These are phyloP conservation scores for Xiphorhynchus elegans DNA, from an alignment of 2,113 vertebrate genomes.

Conservation along the genomic window DNA sequence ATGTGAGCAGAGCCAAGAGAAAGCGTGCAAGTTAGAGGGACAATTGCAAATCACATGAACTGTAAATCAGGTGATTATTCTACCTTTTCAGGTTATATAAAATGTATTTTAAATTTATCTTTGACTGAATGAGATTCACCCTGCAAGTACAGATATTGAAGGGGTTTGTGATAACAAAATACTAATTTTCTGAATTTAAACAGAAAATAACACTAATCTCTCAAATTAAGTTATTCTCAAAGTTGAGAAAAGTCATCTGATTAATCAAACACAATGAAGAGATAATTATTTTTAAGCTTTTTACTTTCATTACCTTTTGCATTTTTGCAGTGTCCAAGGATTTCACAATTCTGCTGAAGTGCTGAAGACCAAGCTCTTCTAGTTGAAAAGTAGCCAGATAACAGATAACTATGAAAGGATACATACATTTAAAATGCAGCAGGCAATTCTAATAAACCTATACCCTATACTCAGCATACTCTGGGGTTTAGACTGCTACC, in stretches of 20 bases:
- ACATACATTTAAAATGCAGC: slow-evolving; percentile 5
- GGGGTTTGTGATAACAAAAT: not conserved
- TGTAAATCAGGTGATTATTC: not conserved
- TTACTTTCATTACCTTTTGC: slow-evolving; percentile 76
- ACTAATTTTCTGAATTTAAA: not conserved
- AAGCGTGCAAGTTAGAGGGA: not conserved
- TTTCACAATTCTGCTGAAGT: slow-evolving; percentile 82
- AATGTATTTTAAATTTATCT: not conserved
- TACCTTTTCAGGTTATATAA: not conserved
- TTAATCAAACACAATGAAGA: not conserved
- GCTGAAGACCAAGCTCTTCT: slow-evolving; percentile 82
- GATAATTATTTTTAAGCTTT: not conserved
- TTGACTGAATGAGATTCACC: not conserved
- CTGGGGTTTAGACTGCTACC: not conserved
- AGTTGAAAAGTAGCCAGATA: slow-evolving; percentile 87
- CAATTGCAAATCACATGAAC: not conserved
- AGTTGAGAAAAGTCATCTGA: not conserved
- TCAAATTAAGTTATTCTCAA: not conserved
- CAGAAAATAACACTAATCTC: not conserved
- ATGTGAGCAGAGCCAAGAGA: not conserved
- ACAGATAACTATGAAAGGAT: slow-evolving; percentile 82
- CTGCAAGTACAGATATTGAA: not conserved
- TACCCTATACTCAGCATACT: not conserved
- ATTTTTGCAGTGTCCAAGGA: slow-evolving; percentile 82
- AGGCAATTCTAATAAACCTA: not conserved